Base-by-base conservation (phyloP, 64 coral and sea anemone species). In the Cladopsammia gracilis region DNA sequence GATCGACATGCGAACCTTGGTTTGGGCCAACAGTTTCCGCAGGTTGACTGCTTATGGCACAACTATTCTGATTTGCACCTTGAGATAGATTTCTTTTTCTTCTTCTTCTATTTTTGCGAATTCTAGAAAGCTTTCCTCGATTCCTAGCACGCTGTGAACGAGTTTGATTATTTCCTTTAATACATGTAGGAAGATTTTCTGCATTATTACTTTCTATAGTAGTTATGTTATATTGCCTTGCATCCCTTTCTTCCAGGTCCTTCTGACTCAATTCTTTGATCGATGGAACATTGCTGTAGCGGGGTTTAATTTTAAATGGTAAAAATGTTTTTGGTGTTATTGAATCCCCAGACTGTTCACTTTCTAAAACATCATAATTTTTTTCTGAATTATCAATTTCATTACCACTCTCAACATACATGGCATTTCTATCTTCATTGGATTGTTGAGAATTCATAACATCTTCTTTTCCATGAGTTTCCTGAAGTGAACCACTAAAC, bases 301-400 rank as follows among this genome's bases (percentile, higher is more conserved):
- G 92, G 3, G 92, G 69, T 59, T 94, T 94, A 59, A 98, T 98
- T 79, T 76, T 98, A 83, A 98, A 98, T 10, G 96, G 96, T 13
- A 44, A 62, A 91, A 98, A 98, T 81, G 43, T 65, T 50, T 90
- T 91, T 34, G 82, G 82, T 20, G 34, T 64, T 4, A 3, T 23
- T 26, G 84, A 18, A 24, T 94, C 82, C 8, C 46, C 57, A 48
- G 71, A 65, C 14, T 19, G 23, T 57, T 91, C 71, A 25, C 52
- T 51, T 74, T 62, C 49, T 18, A 85, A 26, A 19, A 16, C 44
- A 25, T 81, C 54, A 14, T 25, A 78, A 24, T 45, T 62, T 85
- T 69, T 25, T 25, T 47, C 59, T 24, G 25, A 48, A 84, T 53
- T 25, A 23, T 80, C 9, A 60, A 71, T 52, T 44, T 86, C 61